These are phyloP conservation scores for Pantherophis vulpinus DNA, from an alignment of 2,797 vertebrate genomes.

Conservation along the genomic window DNA sequence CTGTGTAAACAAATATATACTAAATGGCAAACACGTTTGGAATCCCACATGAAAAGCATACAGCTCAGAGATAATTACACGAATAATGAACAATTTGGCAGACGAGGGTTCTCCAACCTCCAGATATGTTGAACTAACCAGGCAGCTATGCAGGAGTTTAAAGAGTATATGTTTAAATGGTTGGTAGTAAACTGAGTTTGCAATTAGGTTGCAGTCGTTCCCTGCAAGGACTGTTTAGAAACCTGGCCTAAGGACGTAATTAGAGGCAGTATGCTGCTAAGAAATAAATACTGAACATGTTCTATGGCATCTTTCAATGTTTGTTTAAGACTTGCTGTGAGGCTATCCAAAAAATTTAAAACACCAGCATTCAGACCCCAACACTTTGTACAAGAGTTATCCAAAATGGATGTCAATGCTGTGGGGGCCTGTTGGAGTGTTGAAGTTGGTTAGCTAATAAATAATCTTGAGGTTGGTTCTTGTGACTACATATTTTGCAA, in stretches of 20 bases:
- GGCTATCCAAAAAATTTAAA: neutral
- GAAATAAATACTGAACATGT: neutral
- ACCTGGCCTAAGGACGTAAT: neutral
- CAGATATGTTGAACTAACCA: neutral
- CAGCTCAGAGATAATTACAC: conserved; percentile 57
- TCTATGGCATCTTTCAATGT: neutral
- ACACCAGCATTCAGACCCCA: neutral
- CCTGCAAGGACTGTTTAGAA: neutral
- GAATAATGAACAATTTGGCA: conserved; percentile 40
- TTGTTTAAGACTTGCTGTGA: neutral
- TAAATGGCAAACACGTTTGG: conserved; percentile 38
- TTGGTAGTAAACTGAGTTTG: neutral
- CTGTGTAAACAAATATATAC: neutral
- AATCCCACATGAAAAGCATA: conserved; percentile 46
- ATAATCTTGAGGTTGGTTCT: neutral
- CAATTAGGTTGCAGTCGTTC: neutral
- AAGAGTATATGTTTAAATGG: neutral
- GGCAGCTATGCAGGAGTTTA: neutral
- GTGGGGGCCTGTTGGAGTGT: neutral
- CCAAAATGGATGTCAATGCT: neutral
- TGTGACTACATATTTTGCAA: neutral
- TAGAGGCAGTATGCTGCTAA: neutral
- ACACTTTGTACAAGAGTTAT: neutral
- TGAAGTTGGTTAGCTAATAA: neutral
- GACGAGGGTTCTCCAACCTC: neutral